A percentile compares a stretch with the other conserved stretches of the same genome.
phyloP scores from a whole-genome alignment of 2,113 vertebrate species.

The Ibidorhyncha struthersii region DNA sequence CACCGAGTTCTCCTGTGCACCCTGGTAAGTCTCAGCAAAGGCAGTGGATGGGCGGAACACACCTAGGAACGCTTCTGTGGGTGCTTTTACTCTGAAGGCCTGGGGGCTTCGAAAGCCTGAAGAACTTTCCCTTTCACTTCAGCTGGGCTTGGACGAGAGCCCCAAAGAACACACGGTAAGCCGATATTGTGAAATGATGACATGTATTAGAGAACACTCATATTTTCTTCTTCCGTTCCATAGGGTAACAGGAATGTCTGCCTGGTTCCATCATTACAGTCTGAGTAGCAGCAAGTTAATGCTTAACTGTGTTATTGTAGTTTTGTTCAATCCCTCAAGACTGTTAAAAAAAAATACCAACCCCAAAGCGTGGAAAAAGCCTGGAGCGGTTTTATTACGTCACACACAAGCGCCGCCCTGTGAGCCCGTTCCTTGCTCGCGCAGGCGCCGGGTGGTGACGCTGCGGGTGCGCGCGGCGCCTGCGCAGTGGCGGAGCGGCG shows the following conservation, averaged over 20 bases:
- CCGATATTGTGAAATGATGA: background rate
- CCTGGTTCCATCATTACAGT: background rate
- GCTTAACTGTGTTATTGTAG: background rate
- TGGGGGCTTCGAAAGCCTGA: background rate
- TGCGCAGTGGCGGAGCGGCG: background rate
- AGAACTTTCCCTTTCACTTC: background rate
- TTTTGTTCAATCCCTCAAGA: background rate
- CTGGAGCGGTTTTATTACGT: background rate
- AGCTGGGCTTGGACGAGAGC: background rate
- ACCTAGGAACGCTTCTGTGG: fast-evolving
- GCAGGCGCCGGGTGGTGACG: background rate
- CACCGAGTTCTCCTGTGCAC: fast-evolving
- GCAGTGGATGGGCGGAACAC: background rate
- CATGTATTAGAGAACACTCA: background rate
- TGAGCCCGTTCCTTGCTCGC: too few species aligned
- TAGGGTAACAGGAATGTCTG: background rate
- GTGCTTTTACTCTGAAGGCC: background rate
- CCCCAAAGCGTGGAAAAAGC: background rate
- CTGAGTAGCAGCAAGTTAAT: background rate
- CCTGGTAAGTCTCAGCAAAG: background rate
- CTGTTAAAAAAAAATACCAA: background rate
- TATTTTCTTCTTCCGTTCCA: background rate
- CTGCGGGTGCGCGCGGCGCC: fast-evolving
- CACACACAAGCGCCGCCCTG: background rate
- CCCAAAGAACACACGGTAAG: background rate